Evolutionary conservation across 2,888 invertebrate genomes (phyloP).

Genomic region (Uropetala carovei): DNA sequence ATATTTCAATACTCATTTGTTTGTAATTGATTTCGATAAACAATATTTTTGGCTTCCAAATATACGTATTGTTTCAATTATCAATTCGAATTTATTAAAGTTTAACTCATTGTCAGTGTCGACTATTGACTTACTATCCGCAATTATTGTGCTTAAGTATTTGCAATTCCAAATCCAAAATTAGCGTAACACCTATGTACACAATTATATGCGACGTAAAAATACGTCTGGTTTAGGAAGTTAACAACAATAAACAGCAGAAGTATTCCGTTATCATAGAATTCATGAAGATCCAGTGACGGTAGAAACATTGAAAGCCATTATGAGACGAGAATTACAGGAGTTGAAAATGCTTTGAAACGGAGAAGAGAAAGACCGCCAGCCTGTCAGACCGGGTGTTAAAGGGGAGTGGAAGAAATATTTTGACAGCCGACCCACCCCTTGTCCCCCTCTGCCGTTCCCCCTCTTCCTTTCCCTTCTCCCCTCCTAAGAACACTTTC

Average conservation of each 20-base stretch:
- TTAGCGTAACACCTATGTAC: neutral
- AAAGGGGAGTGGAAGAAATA: conserved; percentile 42
- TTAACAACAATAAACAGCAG: neutral
- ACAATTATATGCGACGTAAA: neutral
- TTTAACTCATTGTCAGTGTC: no score
- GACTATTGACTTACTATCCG: no score
- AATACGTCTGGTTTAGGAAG: neutral
- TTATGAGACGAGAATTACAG: neutral
- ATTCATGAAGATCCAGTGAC: neutral
- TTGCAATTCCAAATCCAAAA: neutral
- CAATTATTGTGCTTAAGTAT: no score
- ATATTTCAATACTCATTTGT: no score
- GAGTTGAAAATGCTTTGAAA: conserved; percentile 25
- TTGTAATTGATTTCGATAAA: no score
- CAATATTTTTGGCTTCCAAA: no score
- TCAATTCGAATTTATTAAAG: no score
- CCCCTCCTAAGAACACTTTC: neutral
- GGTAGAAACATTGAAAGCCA: neutral
- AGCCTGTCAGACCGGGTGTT: neutral
- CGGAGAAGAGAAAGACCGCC: neutral
- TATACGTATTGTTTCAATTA: no score
- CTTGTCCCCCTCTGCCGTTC: neutral
- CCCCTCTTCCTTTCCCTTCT: neutral
- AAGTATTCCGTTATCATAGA: neutral
- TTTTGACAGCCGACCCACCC: conserved; percentile 45